Evolutionary conservation across 2,797 vertebrate species (phyloP), one percentile per base, ranked within the genome.

Genomic region (Ataeniobius toweri): DNA sequence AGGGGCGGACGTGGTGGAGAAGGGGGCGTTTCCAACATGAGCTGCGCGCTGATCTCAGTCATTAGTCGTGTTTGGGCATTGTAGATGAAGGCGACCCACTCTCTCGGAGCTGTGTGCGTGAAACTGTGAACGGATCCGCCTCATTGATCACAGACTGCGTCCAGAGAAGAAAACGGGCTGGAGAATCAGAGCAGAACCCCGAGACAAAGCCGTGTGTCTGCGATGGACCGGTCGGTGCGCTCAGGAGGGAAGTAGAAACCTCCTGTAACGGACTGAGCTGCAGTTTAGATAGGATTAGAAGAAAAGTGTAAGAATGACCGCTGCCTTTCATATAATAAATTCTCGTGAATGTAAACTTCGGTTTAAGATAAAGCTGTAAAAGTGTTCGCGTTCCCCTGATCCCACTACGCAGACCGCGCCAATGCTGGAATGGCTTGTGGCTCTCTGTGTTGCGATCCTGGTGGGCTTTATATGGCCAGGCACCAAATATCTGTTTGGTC

Each of bases 391-490:
- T n/a, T 65, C 77, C 61, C 59, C 53, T 74, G 65, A 5, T 50
- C 71, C 13, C 12, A 53, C 71, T 65, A 44, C 28, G 6, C 50
- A 74, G 67, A 81, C 89, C 88, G 93, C 85, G 84, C 91, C 93
- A 91, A 96, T 95, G 94, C 91, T 94, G 89, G 93, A 81, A 93
- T 96, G 94, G 92, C 82, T 94, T 0, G 89, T 83, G 70, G 90
- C 81, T 84, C 53, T 93, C 69, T 94, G 91, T 86, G 56, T 94
- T 72, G 83, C 93, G 88, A 75, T 95, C 88, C 88, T 95, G 91
- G 89, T 93, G 91, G 84, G 89, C 76, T 67, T 91, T 1, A 75
- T 95, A 53, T 95, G 95, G 95, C 89, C 94, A 18, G 83, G 87
- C 68, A 83, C 84, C 85, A 94, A 88, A 81, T 90, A 88, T 85